Percentiles rank a stretch among this genome's conserved stretches.
Evolutionary conservation across 2,888 invertebrate species (phyloP).

Genomic region (Ichneumoninae sp.): DNA sequence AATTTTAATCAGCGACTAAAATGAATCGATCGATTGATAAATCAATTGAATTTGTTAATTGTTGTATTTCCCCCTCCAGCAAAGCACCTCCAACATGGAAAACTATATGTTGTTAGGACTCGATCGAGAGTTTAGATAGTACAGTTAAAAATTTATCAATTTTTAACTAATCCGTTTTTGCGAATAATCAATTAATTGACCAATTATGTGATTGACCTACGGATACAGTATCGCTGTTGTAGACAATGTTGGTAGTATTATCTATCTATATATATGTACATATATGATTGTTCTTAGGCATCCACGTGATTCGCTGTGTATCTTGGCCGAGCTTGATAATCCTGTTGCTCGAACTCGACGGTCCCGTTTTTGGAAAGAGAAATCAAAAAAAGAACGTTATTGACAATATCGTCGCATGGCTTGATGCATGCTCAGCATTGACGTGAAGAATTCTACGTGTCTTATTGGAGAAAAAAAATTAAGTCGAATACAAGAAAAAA

Average conservation of each 20-base stretch:
- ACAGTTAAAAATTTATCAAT: not conserved
- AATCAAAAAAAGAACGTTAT: conserved; percentile 28
- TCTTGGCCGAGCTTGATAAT: conserved; percentile 50
- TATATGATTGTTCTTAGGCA: conserved; percentile 12
- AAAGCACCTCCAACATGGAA: not conserved
- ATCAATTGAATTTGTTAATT: too few relatives aligned
- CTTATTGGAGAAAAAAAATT: conserved; percentile 7
- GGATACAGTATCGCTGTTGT: conserved; percentile 30
- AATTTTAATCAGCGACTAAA: not conserved
- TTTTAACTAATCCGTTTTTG: not conserved
- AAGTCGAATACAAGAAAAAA: not conserved
- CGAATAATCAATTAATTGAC: not conserved
- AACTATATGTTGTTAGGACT: not conserved
- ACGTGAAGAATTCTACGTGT: not conserved
- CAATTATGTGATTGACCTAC: conserved; percentile 5
- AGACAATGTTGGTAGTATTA: conserved; percentile 31
- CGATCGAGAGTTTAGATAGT: not conserved
- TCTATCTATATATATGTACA: conserved; percentile 4
- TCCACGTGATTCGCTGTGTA: conserved; percentile 45
- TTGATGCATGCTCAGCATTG: conserved; percentile 61
- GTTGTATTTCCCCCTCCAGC: not conserved
- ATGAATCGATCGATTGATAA: conserved; percentile 10
- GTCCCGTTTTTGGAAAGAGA: conserved; percentile 26
- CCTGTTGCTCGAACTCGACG: conserved; percentile 68
- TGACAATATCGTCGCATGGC: conserved; percentile 62